Base-by-base conservation (phyloP, 2,113 vertebrate species). In the Apteryx owenii region DNA sequence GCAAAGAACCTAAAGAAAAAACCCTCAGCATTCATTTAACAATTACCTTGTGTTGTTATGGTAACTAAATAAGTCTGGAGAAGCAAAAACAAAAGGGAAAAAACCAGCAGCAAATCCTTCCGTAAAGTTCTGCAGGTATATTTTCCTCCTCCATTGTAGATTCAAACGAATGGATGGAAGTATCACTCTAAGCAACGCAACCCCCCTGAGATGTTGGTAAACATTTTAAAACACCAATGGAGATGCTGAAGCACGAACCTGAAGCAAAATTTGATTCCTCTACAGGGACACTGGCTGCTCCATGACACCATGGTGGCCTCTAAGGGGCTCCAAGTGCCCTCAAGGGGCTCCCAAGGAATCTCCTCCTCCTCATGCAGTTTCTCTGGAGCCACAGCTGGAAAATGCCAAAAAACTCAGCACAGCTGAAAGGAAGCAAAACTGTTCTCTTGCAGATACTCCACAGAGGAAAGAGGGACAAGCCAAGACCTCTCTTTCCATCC, bases 41-140 rank as follows among this genome's bases (percentile, higher is more conserved):
- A 44, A 92, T 65, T 91, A 93, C 58, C 17, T 54, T 80, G n/a
- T 88, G 88, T 83, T 96, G 89, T 92, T 94, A 95, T 94, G 88
- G 87, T 70, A 98, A 98, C 94, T 87, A 95, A 95, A n/a, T 56
- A 83, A 10, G 54, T 79, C 81, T 54, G 84, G 78, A 91, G 61
- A 88, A 86, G 4, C 8, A 91, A 83, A 75, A 94, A 89, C 17
- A 75, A 94, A 85, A 23, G 3, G 6, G 1, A 0, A 8, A 42
- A 58, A 70, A 65, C 36, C 66, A 61, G 66, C 17, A 31, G 58
- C 58, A 88, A 91, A 94, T 80, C 26, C 16, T 93, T 22, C 50
- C 58, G 0, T 40, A 85, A 38, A 80, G 13, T 91, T 89, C 70
- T 46, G 16, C 7, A 62, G 12, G 46, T 38, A 25, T 0, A 12